Percentiles rank a stretch among this genome's conserved stretches.
Conservation (phyloP, 2,113 vertebrate genomes). For the Zeus faber region DNA sequence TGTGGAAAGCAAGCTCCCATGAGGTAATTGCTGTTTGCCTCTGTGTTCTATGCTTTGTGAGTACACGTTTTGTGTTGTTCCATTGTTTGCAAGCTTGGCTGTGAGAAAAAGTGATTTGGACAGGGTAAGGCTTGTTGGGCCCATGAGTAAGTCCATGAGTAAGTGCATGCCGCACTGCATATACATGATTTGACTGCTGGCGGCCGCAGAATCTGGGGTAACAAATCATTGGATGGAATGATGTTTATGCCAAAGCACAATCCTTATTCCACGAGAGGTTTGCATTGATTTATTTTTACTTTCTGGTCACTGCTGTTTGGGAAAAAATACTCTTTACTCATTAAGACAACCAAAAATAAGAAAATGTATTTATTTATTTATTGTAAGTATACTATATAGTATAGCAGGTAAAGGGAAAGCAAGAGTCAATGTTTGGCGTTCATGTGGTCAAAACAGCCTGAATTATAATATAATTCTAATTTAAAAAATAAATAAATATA, state of each 20-base stretch:
- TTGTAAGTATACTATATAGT: too few species aligned
- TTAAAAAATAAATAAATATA: too few species aligned
- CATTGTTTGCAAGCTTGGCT: constrained; percentile 49
- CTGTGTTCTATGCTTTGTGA: constrained; percentile 39
- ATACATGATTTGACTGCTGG: constrained; percentile 1
- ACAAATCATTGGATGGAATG: neutral
- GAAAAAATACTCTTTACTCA: too few species aligned
- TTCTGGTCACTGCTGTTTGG: neutral
- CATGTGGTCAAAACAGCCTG: too few species aligned
- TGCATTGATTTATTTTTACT: neutral
- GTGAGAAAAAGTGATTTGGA: constrained; percentile 60
- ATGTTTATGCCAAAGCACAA: neutral
- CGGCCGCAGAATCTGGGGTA: constrained; percentile 4
- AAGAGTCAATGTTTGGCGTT: too few species aligned
- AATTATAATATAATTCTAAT: too few species aligned
- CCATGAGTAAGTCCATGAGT: constrained; percentile 41
- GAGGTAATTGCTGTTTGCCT: constrained; percentile 60
- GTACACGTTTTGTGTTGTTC: constrained; percentile 49
- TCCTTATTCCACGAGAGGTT: neutral
- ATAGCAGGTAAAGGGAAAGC: too few species aligned
- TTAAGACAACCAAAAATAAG: too few species aligned
- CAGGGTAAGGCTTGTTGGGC: constrained; percentile 55
- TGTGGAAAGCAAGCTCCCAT: constrained; percentile 17
- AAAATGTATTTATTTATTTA: too few species aligned
- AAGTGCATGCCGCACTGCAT: constrained; percentile 40